These are phyloP conservation scores for Isurus oxyrinchus DNA, from an alignment of 2,113 vertebrate genomes.

Conservation along the genomic window DNA sequence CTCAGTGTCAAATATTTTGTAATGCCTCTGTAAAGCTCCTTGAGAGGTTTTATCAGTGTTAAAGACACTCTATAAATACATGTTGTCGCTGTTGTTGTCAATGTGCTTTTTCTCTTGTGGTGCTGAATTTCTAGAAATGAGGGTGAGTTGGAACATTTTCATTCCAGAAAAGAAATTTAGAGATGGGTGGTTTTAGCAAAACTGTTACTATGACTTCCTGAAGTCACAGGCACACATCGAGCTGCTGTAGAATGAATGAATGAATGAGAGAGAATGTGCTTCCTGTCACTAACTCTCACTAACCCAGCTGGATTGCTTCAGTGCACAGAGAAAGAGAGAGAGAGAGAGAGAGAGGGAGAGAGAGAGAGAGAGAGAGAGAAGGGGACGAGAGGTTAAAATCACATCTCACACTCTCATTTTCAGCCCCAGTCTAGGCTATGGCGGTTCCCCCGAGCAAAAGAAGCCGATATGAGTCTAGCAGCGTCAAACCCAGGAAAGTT, in stretches of 20 bases:
- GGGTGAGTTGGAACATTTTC: neutral
- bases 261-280: neutral
- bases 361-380: too few relatives aligned
- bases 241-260: neutral
- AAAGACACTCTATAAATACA: too few relatives aligned
- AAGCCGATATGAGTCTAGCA: conserved; percentile 1
- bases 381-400: neutral
- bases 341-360: too few relatives aligned
- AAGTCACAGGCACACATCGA: neutral
- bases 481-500: conserved; percentile 60
- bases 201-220: neutral
- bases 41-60: neutral
- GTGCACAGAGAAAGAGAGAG: neutral
- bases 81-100: neutral
- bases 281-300: neutral
- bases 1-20: neutral
- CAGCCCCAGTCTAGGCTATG: neutral
- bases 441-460: conserved; percentile 35
- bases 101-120: neutral
- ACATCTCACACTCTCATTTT: neutral
- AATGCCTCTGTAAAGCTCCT: neutral
- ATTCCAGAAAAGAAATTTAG: neutral
- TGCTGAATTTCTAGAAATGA: neutral
- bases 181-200: neutral
- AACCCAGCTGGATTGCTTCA: neutral